These are phyloP conservation scores for Listrodromus nycthemerus DNA, from an alignment of 2,888 invertebrate species.

Conservation along the genomic window DNA sequence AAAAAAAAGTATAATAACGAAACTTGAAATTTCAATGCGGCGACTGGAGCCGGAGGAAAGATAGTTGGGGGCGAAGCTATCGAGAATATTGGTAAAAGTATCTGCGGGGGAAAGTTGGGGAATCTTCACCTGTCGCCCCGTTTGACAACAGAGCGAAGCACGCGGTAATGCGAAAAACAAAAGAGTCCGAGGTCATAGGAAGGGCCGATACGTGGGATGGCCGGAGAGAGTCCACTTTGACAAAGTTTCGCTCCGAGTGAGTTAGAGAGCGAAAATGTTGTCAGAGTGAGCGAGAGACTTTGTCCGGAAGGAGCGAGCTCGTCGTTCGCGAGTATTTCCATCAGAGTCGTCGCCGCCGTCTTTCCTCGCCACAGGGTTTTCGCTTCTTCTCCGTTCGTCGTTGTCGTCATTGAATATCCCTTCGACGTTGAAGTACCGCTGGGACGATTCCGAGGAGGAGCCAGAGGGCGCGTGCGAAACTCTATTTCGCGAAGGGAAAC, in stretches of 20 bases:
- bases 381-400: not conserved
- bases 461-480: slow-evolving; percentile 17
- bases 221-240: slow-evolving; percentile 4
- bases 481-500: not conserved
- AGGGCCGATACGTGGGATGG: not conserved
- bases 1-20: not conserved
- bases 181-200: not conserved
- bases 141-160: not conserved
- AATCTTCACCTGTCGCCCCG: slow-evolving; percentile 1
- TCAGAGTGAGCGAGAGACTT: not conserved
- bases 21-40: slow-evolving; percentile 18
- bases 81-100: slow-evolving; percentile 32
- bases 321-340: slow-evolving; percentile 11
- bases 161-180: not conserved
- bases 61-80: slow-evolving; percentile 16
- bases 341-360: not conserved
- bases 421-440: not conserved
- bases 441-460: not conserved
- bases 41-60: not conserved
- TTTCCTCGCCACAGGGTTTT: not conserved
- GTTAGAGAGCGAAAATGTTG: slow-evolving; percentile 31
- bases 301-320: not conserved
- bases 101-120: not conserved
- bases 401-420: slow-evolving; percentile 15
- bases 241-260: slow-evolving; percentile 14